Percentiles rank a stretch among this genome's conserved stretches.
Evolutionary conservation across 2,888 invertebrate genomes (phyloP).

Genomic region (Reticulitermes lucifugus): DNA sequence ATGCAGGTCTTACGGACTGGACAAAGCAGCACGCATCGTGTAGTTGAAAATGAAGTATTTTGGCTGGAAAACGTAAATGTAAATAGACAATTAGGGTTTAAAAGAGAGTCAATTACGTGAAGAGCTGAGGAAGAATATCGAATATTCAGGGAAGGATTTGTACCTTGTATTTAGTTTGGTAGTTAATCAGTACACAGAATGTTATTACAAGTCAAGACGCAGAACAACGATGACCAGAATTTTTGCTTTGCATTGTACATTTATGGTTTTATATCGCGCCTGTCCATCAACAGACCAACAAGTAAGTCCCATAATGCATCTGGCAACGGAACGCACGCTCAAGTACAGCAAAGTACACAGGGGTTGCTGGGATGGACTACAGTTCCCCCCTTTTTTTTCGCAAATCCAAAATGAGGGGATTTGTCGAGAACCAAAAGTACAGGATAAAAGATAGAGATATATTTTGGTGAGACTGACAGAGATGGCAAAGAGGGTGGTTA

Average conservation of each 20-base stretch:
- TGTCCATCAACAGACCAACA: conserved; percentile 15
- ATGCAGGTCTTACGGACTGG: too few relatives aligned
- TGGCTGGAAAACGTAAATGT: too few relatives aligned
- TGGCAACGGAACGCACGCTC: conserved; percentile 15
- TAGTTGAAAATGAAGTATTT: too few relatives aligned
- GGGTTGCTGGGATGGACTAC: conserved; percentile 41
- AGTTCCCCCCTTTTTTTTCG: conserved; percentile 39
- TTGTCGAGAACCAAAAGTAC: conserved; percentile 46
- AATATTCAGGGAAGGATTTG: too few relatives aligned
- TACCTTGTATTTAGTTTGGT: too few relatives aligned
- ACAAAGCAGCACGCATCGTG: too few relatives aligned
- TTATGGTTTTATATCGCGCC: background rate
- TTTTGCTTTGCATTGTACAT: background rate
- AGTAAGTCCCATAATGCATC: conserved; percentile 34
- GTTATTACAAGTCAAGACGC: too few relatives aligned
- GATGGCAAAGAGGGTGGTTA: conserved; percentile 24
- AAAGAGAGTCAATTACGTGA: too few relatives aligned
- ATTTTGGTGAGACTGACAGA: conserved; percentile 31
- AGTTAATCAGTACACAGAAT: too few relatives aligned
- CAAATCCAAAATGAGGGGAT: conserved; percentile 52
- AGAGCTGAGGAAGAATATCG: too few relatives aligned
- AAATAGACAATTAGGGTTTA: too few relatives aligned
- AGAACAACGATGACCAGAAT: background rate
- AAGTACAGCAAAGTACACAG: conserved; percentile 33
- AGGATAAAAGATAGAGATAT: conserved; percentile 8